Evolutionary conservation across 2,113 vertebrate species (phyloP).

Genomic region (Sebastes schlegelii): DNA sequence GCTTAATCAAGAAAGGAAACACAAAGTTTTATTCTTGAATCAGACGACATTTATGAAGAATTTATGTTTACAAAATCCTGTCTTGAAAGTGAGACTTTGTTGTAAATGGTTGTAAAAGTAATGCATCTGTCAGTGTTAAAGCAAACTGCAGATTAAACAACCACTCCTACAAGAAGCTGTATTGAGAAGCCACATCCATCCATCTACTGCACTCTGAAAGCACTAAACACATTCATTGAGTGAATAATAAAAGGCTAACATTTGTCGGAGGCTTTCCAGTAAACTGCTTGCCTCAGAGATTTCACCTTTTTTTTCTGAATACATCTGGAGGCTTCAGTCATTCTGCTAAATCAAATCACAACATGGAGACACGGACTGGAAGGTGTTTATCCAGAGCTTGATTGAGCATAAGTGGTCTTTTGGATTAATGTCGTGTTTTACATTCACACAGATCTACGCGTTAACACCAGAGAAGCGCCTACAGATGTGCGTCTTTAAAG

Average conservation of each 20-base stretch:
- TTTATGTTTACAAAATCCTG: neutral
- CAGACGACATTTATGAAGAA: neutral
- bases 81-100: neutral
- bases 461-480: neutral
- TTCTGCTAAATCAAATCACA: slow-evolving; percentile 1
- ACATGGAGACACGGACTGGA: neutral
- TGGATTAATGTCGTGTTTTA: neutral
- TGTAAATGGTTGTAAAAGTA: neutral
- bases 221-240: neutral
- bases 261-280: slow-evolving; percentile 1
- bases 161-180: neutral
- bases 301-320: neutral
- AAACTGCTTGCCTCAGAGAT: neutral
- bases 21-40: neutral
- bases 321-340: neutral
- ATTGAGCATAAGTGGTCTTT: slow-evolving; percentile 6
- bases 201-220: neutral
- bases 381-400: neutral
- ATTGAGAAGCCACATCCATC: neutral
- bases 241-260: neutral
- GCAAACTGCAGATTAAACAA: neutral
- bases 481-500: neutral
- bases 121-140: neutral
- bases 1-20: slow-evolving; percentile 37
- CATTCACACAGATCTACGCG: neutral